Conservation (phyloP, 2,113 vertebrate genomes). For the Cygnus atratus region DNA sequence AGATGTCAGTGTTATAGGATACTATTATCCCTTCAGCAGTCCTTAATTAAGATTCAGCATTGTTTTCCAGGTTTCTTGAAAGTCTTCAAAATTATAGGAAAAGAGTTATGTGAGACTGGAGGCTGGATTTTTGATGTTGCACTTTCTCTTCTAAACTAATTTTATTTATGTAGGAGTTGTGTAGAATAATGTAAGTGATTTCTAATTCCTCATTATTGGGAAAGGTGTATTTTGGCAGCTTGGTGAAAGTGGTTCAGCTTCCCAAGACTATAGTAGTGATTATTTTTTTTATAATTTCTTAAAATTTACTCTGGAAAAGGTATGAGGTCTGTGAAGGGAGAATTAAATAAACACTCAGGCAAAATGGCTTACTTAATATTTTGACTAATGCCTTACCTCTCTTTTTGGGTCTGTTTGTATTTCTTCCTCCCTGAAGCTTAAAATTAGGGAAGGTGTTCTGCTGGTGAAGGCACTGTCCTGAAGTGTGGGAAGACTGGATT, state of each 20-base stretch:
- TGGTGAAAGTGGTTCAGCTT: neutral
- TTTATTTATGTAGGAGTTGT: neutral
- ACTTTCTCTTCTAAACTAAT: neutral
- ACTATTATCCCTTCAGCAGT: conserved; percentile 21
- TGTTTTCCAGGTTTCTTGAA: conserved; percentile 30
- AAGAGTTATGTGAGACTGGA: neutral
- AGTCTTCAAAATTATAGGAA: conserved; percentile 6
- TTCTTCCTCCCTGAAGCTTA: neutral
- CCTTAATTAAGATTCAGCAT: conserved; percentile 54
- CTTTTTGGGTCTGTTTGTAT: neutral
- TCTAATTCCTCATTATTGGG: neutral
- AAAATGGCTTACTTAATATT: neutral
- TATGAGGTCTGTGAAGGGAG: neutral
- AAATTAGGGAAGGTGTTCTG: neutral
- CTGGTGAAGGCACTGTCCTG: neutral
- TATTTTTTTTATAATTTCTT: neutral
- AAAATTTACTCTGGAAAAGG: neutral
- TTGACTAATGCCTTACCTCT: neutral
- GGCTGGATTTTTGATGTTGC: neutral
- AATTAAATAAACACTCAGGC: neutral
- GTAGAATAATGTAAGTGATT: neutral
- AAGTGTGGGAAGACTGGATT: neutral
- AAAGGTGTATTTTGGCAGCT: neutral
- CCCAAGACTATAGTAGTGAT: neutral
- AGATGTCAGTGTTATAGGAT: conserved; percentile 50